Evolutionary conservation across 2,113 vertebrate species (phyloP).

Genomic region (Crotalus horridus): DNA sequence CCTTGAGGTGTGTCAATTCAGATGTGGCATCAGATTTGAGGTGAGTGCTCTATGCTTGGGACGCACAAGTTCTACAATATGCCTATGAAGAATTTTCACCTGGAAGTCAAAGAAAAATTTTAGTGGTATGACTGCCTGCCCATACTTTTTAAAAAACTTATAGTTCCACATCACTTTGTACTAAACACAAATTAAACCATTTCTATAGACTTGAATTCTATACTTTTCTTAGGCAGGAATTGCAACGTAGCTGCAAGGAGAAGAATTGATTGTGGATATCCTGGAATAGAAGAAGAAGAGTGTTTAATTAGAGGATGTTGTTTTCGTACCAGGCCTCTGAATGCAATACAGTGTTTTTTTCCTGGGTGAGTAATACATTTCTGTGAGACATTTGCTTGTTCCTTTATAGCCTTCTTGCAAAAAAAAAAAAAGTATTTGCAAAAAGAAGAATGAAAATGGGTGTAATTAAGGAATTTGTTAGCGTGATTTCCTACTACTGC

Average conservation of each 20-base stretch:
- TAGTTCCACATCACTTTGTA: background rate
- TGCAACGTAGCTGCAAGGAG: background rate
- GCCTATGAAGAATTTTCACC: background rate
- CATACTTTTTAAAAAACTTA: background rate
- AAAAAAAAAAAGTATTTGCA: background rate
- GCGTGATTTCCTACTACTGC: background rate
- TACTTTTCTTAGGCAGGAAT: background rate
- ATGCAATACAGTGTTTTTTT: background rate
- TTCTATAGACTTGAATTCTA: background rate
- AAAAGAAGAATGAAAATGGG: background rate
- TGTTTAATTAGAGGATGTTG: background rate
- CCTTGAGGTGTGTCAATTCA: background rate
- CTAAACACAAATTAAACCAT: background rate
- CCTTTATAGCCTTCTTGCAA: background rate
- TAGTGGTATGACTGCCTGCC: background rate
- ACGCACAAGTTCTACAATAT: background rate
- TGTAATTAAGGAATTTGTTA: background rate
- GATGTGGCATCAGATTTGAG: background rate
- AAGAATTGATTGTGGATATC: background rate
- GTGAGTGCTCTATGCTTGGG: background rate
- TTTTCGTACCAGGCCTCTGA: background rate
- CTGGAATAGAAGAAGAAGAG: rapidly evolving
- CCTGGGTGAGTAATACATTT: background rate
- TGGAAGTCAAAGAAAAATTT: background rate
- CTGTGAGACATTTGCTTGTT: background rate